Evolutionary conservation across 2,797 vertebrate species (phyloP), one percentile per base, ranked within the genome.

Genomic region (Sus cebifrons): DNA sequence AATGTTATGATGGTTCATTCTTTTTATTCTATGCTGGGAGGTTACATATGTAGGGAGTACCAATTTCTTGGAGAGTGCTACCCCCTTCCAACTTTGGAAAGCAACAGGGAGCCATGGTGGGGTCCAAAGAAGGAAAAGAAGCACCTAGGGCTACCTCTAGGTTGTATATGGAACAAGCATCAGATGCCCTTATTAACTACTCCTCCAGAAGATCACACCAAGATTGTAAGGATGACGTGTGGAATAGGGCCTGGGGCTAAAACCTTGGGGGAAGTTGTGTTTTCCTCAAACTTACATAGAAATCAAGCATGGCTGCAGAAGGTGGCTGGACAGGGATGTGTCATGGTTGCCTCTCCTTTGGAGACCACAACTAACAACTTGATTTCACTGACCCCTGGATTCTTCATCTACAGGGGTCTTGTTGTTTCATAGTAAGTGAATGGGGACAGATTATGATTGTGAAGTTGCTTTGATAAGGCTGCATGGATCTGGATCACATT

Each of bases 171-270:
- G 36, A 68, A 60, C 32, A 67, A 16, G 5, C 11, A 49, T 29
- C 44, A 56, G 15, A 40, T 70, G 14, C 20, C 36, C n/a, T 86
- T 81, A 94, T 29, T 54, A 54, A 54, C 4, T 14, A 0, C 6
- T 77, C 18, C 21, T 40, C 27, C 25, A 67, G 32, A 65, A 83
- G 52, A 74, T 67, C 20, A 54, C 67, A 54, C 14, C 14, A 62
- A 68, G 15, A 75, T 29, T 29, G 6, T 49, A 18, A 60, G 11
- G 4, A 2, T 1, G 4, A 17, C 0, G 0, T 12, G 4, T 56
- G 74, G 49, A 16, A 62, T 25, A 36, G 25, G 20, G 16, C 58
- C 52, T 25, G 3, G 60, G 60, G 12, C 9, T 27, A 20, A 85
- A 73, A 18, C 14, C 36, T 36, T 49, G 32, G 5, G 6, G 25